Percentiles rank a stretch among this genome's conserved stretches.
Evolutionary conservation across 2,888 invertebrate species (phyloP).

Genomic region (Drosophila mettleri): DNA sequence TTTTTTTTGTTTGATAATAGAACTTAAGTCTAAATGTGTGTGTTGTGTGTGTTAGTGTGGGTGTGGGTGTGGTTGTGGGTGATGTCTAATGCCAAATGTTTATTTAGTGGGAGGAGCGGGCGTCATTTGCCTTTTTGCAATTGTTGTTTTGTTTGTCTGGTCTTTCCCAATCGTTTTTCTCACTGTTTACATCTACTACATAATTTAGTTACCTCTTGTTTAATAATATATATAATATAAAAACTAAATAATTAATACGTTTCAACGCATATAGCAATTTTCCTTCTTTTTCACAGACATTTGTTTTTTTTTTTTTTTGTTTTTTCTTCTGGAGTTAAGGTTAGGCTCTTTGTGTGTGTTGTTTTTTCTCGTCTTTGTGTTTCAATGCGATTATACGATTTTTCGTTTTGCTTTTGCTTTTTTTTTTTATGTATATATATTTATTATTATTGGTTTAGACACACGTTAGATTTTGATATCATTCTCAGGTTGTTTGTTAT

Average conservation of each 20-base stretch:
- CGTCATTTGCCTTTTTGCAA: slow-evolving; percentile 38
- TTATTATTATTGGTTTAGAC: slow-evolving; percentile 42
- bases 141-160: slow-evolving; percentile 44
- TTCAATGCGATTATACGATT: slow-evolving; percentile 30
- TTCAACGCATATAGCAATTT: slow-evolving; percentile 64
- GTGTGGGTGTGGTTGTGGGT: slow-evolving; percentile 22
- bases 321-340: slow-evolving; percentile 35
- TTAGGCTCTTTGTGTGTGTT: slow-evolving; percentile 13
- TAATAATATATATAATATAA: slow-evolving; percentile 71
- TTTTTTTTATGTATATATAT: slow-evolving; percentile 16
- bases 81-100: slow-evolving; percentile 45
- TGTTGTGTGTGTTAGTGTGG: slow-evolving; percentile 11
- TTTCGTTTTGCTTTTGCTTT: slow-evolving; percentile 15
- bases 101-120: slow-evolving; percentile 21
- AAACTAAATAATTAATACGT: slow-evolving; percentile 80
- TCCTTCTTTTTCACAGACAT: slow-evolving; percentile 54
- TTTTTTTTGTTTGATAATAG: slow-evolving; percentile 34
- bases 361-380: slow-evolving; percentile 45
- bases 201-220: slow-evolving; percentile 67
- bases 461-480: slow-evolving; percentile 72
- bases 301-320: slow-evolving; percentile 16
- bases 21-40: slow-evolving; percentile 56
- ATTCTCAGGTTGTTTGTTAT: slow-evolving; percentile 73
- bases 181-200: slow-evolving; percentile 70
- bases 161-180: slow-evolving; percentile 45